Percentiles rank a stretch among this genome's conserved stretches.
These are phyloP conservation scores for Micropoecilia bifurca DNA, from an alignment of 2,797 vertebrate species.

Conservation along the genomic window DNA sequence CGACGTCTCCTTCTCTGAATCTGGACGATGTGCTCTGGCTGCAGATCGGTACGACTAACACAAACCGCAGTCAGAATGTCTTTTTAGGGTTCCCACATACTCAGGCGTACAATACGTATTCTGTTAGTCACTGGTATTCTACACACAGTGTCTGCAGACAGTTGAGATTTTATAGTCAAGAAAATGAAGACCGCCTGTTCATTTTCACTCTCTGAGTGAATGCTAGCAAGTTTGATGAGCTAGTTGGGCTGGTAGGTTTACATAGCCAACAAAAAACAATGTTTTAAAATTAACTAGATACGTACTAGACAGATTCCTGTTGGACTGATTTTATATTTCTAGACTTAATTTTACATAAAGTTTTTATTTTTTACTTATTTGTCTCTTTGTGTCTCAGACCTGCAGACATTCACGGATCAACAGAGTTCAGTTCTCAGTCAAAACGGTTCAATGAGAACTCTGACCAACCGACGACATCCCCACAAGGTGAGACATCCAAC, in stretches of 20 bases:
- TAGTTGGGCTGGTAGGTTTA: background rate
- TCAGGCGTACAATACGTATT: too few relatives aligned
- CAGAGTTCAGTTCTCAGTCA: background rate
- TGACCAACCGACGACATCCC: conserved; percentile 9
- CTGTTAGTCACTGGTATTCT: background rate
- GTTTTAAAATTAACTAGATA: background rate
- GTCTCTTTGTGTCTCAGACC: conserved; percentile 43
- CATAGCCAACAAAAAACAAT: background rate
- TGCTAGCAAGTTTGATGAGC: too few relatives aligned
- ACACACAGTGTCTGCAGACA: too few relatives aligned
- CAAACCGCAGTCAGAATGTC: too few relatives aligned
- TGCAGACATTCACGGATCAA: conserved; percentile 23
- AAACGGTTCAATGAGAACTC: conserved; percentile 22
- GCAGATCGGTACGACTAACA: conserved; percentile 76
- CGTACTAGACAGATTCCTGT: background rate
- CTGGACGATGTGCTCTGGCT: conserved; percentile 47
- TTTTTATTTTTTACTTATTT: background rate
- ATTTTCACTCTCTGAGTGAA: too few relatives aligned
- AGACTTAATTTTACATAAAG: background rate
- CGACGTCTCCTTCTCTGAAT: conserved; percentile 72
- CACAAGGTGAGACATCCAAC: conserved; percentile 31
- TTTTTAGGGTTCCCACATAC: background rate
- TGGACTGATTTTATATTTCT: background rate
- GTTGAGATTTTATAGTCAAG: too few relatives aligned
- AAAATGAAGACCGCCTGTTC: too few relatives aligned